phyloP scores from a whole-genome alignment of 2,113 vertebrate genomes.

The Sisor rabdophorus region DNA sequence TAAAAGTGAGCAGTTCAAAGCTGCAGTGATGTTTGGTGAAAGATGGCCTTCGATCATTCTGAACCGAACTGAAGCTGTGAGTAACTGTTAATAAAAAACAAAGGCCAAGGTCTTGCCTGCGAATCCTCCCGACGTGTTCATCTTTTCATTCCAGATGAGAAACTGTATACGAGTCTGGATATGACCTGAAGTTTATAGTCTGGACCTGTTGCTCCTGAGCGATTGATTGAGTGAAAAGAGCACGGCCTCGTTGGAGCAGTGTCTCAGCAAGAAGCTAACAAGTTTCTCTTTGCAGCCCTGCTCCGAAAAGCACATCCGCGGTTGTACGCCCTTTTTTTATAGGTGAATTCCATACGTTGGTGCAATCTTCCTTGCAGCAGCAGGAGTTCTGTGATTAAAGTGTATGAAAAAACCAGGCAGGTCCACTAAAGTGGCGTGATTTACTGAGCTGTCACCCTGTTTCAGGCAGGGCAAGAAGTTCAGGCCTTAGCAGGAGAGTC shows the following conservation, averaged over 20 bases:
- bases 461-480: slow-evolving; percentile 68
- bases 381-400: slow-evolving; percentile 75
- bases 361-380: slow-evolving; percentile 67
- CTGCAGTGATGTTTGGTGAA: slow-evolving; percentile 54
- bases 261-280: slow-evolving; percentile 58
- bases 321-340: slow-evolving; percentile 60
- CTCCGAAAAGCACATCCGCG: slow-evolving; percentile 67
- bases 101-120: slow-evolving; percentile 67
- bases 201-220: slow-evolving; percentile 69
- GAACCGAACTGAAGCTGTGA: slow-evolving; percentile 65
- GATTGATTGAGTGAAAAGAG: slow-evolving; percentile 60
- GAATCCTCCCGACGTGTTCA: slow-evolving; percentile 49
- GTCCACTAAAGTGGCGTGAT: slow-evolving; percentile 72
- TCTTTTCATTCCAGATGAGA: slow-evolving; percentile 61
- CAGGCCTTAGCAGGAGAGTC: slow-evolving; percentile 65
- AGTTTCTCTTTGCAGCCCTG: slow-evolving; percentile 58
- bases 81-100: slow-evolving; percentile 73
- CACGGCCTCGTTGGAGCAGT: slow-evolving; percentile 34
- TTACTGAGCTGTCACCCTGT: slow-evolving; percentile 72
- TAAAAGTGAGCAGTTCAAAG: slow-evolving; percentile 57
- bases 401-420: slow-evolving; percentile 68
- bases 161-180: slow-evolving; percentile 60
- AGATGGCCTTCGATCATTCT: slow-evolving; percentile 63
- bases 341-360: slow-evolving; percentile 66
- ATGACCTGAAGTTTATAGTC: slow-evolving; percentile 72